Conservation (phyloP, 2,888 invertebrate species). For the Scaptomyza caliginosa region DNA sequence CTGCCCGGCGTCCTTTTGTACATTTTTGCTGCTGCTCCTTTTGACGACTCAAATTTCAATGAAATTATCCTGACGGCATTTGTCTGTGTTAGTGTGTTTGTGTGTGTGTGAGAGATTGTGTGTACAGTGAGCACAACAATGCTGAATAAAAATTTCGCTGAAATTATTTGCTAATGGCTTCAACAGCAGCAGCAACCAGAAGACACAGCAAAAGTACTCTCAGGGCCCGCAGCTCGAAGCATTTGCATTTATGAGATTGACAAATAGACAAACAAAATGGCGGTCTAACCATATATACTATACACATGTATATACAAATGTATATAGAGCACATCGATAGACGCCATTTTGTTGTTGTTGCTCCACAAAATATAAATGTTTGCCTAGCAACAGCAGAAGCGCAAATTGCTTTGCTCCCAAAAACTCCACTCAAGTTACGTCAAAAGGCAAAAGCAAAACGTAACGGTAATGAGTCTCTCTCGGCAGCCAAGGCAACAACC, state of each 20-base stretch:
- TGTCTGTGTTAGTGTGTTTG: slow-evolving; percentile 22
- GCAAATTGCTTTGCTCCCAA: slow-evolving; percentile 69
- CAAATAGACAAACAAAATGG: slow-evolving; percentile 74
- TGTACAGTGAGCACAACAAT: slow-evolving; percentile 55
- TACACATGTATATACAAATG: slow-evolving; percentile 1
- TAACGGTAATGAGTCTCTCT: slow-evolving; percentile 58
- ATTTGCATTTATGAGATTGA: slow-evolving; percentile 77
- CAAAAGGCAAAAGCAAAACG: slow-evolving; percentile 14
- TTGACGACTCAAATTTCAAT: slow-evolving; percentile 81
- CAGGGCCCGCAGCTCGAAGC: slow-evolving; percentile 38
- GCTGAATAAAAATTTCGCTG: slow-evolving; percentile 73
- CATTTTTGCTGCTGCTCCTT: slow-evolving; percentile 63
- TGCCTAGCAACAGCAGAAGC: slow-evolving; percentile 55
- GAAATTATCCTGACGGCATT: slow-evolving; percentile 80
- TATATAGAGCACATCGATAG: slow-evolving; percentile 48
- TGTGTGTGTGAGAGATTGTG: slow-evolving; percentile 20
- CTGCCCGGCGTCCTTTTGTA: slow-evolving; percentile 68
- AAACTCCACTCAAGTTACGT: slow-evolving; percentile 67
- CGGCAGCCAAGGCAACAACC: slow-evolving; percentile 50
- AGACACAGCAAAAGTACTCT: slow-evolving; percentile 16
- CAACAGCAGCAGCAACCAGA: slow-evolving; percentile 38
- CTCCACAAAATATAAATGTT: slow-evolving; percentile 22
- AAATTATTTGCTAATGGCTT: slow-evolving; percentile 77
- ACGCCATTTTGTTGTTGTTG: slow-evolving; percentile 67
- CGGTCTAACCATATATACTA: slow-evolving; percentile 31